phyloP scores from a whole-genome alignment of 2,888 invertebrate genomes.

The Macrophya annulata region DNA sequence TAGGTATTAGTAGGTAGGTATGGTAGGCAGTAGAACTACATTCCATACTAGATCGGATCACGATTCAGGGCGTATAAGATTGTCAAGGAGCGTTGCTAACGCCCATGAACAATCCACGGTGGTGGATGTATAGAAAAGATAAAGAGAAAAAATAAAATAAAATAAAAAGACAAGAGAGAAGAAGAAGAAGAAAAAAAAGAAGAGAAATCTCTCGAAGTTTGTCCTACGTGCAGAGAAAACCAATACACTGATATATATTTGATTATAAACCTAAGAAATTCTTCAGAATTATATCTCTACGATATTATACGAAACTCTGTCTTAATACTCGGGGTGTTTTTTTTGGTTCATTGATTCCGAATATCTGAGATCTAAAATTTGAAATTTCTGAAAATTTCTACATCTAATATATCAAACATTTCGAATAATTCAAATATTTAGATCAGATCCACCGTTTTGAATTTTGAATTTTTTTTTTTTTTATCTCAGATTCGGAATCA shows the following conservation, averaged over 20 bases:
- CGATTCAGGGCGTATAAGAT: conserved; percentile 27
- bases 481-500: too few relatives aligned
- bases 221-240: conserved; percentile 16
- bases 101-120: conserved; percentile 26
- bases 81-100: conserved; percentile 33
- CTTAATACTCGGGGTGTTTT: too few relatives aligned
- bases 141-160: background rate
- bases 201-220: background rate
- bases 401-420: too few relatives aligned
- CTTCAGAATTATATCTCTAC: background rate
- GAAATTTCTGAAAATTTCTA: too few relatives aligned
- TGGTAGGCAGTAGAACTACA: conserved; percentile 31
- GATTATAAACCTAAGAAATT: background rate
- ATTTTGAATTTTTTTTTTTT: too few relatives aligned
- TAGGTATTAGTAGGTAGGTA: background rate
- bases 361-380: too few relatives aligned
- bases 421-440: too few relatives aligned
- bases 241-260: background rate
- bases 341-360: too few relatives aligned
- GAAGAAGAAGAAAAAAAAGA: background rate
- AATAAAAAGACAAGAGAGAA: background rate
- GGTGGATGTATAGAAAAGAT: conserved; percentile 1
- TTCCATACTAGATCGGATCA: conserved; percentile 42
- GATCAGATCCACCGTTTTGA: too few relatives aligned
- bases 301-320: background rate